Evolutionary conservation across 1,140 invertebrate species (phyloP).

Genomic region (Drosophila baimaii): DNA sequence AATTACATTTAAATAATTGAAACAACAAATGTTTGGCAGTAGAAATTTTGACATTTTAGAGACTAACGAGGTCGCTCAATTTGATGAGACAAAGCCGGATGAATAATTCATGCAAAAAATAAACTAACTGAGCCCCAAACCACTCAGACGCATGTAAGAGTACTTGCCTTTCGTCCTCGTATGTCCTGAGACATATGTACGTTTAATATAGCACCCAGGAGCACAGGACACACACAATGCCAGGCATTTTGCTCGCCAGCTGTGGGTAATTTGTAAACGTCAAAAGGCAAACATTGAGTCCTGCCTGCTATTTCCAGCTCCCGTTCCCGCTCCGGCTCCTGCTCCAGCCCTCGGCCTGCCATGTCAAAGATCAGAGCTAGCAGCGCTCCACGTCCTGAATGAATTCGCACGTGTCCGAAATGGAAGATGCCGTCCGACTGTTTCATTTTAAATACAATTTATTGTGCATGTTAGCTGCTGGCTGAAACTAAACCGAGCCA

Average conservation of each 20-base stretch:
- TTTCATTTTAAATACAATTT: conserved; percentile 81
- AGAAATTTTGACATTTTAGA: conserved; percentile 73
- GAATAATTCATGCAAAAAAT: conserved; percentile 74
- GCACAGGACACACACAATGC: conserved; percentile 45
- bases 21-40: conserved; percentile 74
- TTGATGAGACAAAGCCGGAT: conserved; percentile 73
- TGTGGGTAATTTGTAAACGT: conserved; percentile 81
- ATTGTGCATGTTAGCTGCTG: conserved; percentile 67
- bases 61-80: conserved; percentile 73
- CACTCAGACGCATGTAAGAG: conserved; percentile 66
- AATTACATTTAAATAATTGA: conserved; percentile 82
- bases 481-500: conserved; percentile 51
- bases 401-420: conserved; percentile 76
- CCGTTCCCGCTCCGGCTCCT: not conserved
- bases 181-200: conserved; percentile 71
- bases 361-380: conserved; percentile 66
- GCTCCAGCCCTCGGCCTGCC: conserved; percentile 22
- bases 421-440: conserved; percentile 56
- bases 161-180: conserved; percentile 58
- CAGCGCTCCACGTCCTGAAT: conserved; percentile 45
- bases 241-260: conserved; percentile 71
- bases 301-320: conserved; percentile 44
- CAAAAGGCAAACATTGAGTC: conserved; percentile 79
- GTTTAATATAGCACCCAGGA: conserved; percentile 73
- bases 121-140: conserved; percentile 62